phyloP scores from a whole-genome alignment of 2,113 vertebrate species.

The Sciurus niger region DNA sequence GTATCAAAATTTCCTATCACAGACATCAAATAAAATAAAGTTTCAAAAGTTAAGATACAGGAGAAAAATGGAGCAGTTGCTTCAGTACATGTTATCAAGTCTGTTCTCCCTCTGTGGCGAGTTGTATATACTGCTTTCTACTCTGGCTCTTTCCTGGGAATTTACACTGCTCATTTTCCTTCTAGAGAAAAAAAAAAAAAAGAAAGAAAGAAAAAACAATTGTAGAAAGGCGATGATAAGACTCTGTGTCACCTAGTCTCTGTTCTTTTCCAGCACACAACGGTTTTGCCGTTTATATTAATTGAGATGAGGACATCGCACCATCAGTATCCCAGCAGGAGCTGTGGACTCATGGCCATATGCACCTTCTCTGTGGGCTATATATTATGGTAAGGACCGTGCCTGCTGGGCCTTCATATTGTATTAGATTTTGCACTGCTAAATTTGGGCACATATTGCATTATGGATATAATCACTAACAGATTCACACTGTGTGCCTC shows the following conservation, averaged over 20 bases:
- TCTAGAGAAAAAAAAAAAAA: constrained; percentile 11
- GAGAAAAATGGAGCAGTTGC: constrained; percentile 22
- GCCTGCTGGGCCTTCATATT: constrained; percentile 83
- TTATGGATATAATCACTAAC: constrained; percentile 89
- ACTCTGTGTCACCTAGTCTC: constrained; percentile 81
- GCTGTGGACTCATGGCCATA: constrained; percentile 93
- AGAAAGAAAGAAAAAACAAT: background rate
- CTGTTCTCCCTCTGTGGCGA: background rate
- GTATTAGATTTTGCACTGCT: constrained; percentile 85
- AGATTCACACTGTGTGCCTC: constrained; percentile 86
- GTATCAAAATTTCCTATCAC: constrained; percentile 14
- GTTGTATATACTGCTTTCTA: background rate
- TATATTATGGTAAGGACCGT: constrained; percentile 95
- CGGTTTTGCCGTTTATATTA: constrained; percentile 98
- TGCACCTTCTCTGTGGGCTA: constrained; percentile 95
- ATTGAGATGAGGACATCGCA: constrained; percentile 99
- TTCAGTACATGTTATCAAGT: accelerated
- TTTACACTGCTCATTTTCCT: background rate
- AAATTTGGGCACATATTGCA: constrained; percentile 88
- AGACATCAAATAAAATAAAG: constrained; percentile 3
- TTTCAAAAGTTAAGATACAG: constrained; percentile 24
- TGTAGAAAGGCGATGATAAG: constrained; percentile 56
- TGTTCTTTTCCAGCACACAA: constrained; percentile 94
- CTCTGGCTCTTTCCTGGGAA: background rate
- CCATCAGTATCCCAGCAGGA: constrained; percentile 96